Base-by-base conservation (phyloP, 2,113 vertebrate genomes). In the Hippocampus abdominalis region DNA sequence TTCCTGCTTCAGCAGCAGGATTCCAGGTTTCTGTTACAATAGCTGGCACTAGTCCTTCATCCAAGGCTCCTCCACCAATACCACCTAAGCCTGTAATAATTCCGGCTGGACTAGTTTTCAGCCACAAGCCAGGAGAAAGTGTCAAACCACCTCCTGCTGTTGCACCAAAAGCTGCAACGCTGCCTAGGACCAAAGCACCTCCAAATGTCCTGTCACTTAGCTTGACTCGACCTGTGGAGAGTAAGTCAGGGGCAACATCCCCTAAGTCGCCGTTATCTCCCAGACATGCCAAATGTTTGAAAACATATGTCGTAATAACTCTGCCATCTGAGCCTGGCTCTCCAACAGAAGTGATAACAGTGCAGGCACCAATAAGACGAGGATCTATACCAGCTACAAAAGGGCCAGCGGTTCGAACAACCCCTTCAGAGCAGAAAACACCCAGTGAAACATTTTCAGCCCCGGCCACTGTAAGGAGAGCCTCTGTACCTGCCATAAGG, bases 261-360 rank as follows among this genome's bases (percentile, higher is more conserved):
- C 97, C 97, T 40, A 96, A 95, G 71, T 98, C 97, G 64, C 96
- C 96, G 12, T 73, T 96, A 64, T 98, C 96, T 77, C 96, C 97
- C 36, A 95, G 95, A 75, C 75, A 94, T 86, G 86, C 93, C 20
- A 96, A 94, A 88, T 93, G 93, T 70, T 92, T 95, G 72, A 95
- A 98, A 87, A 98, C 97, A 0, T 99, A 98, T 51, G 97, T 97
- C 51, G 96, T 99, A 42, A 99, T 99, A 86, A 99, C 97, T 3
- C 91, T 99, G 83, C 97, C 97, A 67, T 98, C 96, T 81, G 96
- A 98, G 79, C 95, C 95, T 74, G 93, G 95, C 61, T 97, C 96
- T 84, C 96, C 97, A 75, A 95, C 94, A 65, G 95, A 98, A 69
- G 78, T 86, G 70, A 89, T 95, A 82, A 91, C 91, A 85, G 91